Percentiles rank a stretch among this genome's conserved stretches.
Evolutionary conservation across 1,140 invertebrate genomes (phyloP).

Genomic region (Bombus difficillimus): DNA sequence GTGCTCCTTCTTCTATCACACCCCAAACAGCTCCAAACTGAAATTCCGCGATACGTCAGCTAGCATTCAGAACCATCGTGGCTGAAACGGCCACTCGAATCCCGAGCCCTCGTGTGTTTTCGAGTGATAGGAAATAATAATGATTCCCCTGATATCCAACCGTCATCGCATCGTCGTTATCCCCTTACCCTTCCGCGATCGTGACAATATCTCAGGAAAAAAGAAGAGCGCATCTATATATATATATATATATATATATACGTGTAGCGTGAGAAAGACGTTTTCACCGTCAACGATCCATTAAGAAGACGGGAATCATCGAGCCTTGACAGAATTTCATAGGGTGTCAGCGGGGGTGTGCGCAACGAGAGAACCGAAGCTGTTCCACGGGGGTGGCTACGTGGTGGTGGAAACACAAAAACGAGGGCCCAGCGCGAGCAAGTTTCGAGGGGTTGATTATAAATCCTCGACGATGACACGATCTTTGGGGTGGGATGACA

Average conservation of each 20-base stretch:
- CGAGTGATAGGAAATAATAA: conserved; percentile 9
- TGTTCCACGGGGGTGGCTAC: not conserved
- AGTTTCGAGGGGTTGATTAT: conserved; percentile 42
- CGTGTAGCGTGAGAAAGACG: conserved; percentile 15
- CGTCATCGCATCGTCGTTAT: not conserved
- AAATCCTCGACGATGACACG: conserved; percentile 43
- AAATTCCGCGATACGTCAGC: not conserved
- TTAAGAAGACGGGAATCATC: conserved; percentile 41
- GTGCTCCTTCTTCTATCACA: not conserved
- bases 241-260: too few relatives aligned
- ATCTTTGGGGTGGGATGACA: conserved; percentile 28
- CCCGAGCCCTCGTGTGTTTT: not conserved
- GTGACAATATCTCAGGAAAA: conserved; percentile 1
- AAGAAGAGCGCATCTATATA: not conserved
- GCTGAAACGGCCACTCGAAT: conserved; percentile 7
- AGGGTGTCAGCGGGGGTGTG: not conserved
- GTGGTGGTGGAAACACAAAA: conserved; percentile 14
- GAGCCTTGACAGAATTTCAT: not conserved
- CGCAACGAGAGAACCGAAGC: not conserved
- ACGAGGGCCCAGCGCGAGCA: not conserved
- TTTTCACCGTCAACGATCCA: conserved; percentile 25
- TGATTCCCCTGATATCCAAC: not conserved
- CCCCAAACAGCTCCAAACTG: not conserved
- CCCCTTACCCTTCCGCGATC: not conserved
- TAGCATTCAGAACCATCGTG: not conserved